Percentiles rank a stretch among this genome's conserved stretches.
Conservation (phyloP, 2,113 vertebrate species). For the Saguinus midas region DNA sequence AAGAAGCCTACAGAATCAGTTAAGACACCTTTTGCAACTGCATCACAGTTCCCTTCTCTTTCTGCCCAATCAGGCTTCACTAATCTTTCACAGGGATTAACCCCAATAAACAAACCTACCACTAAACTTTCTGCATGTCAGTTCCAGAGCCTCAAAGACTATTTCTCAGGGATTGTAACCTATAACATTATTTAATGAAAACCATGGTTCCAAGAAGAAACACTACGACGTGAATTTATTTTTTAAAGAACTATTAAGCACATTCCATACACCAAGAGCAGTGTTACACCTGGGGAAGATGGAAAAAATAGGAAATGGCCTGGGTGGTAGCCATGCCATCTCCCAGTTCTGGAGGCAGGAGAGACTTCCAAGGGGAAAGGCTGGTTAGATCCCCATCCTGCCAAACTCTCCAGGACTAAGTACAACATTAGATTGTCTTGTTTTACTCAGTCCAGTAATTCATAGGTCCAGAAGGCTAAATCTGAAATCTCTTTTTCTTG, state of each 20-base stretch:
- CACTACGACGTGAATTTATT: background rate
- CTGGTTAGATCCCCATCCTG: background rate
- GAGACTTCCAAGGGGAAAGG: background rate
- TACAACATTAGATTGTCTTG: background rate
- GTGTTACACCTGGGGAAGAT: background rate
- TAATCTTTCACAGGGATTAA: background rate
- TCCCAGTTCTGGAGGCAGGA: background rate
- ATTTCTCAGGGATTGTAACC: background rate
- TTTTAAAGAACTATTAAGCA: background rate
- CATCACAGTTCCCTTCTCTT: background rate
- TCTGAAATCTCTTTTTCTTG: background rate
- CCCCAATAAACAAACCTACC: background rate
- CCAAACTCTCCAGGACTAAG: background rate
- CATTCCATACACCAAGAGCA: background rate
- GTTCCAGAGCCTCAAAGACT: background rate
- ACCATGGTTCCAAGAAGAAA: background rate
- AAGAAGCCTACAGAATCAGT: background rate
- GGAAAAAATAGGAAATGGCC: background rate
- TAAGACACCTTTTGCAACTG: background rate
- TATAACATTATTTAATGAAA: background rate
- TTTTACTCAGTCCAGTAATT: background rate
- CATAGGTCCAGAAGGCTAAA: background rate
- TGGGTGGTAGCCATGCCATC: background rate
- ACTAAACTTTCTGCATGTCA: background rate
- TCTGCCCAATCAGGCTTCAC: background rate